Conservation (phyloP, 1,140 invertebrate genomes). For the Cydia splendana region DNA sequence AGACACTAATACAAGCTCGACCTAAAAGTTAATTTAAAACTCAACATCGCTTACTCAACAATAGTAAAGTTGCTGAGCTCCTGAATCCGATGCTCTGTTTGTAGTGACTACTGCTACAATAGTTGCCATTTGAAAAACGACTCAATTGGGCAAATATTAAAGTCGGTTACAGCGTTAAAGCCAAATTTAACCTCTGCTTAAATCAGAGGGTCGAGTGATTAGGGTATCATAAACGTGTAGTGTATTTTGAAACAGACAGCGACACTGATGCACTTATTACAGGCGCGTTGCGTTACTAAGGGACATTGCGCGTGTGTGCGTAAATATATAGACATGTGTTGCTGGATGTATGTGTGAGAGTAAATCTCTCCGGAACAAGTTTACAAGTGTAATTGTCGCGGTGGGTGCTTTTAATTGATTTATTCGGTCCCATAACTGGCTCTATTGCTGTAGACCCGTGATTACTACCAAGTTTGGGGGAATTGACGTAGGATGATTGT, state of each 20-base stretch:
- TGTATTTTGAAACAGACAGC: slow-evolving; percentile 51
- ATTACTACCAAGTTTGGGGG: slow-evolving; percentile 44
- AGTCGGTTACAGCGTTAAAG: background rate
- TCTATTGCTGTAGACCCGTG: slow-evolving; percentile 38
- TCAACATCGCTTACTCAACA: slow-evolving; percentile 47
- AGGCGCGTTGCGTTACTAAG: slow-evolving; percentile 38
- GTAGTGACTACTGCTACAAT: slow-evolving; percentile 38
- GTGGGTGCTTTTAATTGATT: slow-evolving; percentile 63
- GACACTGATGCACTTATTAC: slow-evolving; percentile 55
- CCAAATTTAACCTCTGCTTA: slow-evolving; percentile 29
- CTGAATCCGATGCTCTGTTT: slow-evolving; percentile 46
- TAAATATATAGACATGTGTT: too few relatives aligned
- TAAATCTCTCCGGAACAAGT: slow-evolving; percentile 53
- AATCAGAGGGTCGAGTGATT: slow-evolving; percentile 60
- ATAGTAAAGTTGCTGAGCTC: slow-evolving; percentile 53
- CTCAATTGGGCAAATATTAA: background rate
- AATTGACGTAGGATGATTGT: slow-evolving; percentile 36
- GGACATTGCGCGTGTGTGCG: slow-evolving; percentile 39
- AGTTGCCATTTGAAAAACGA: background rate
- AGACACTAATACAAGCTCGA: slow-evolving; percentile 14
- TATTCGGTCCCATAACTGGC: slow-evolving; percentile 45
- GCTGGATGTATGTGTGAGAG: slow-evolving; percentile 35
- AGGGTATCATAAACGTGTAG: slow-evolving; percentile 60
- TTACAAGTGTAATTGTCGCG: slow-evolving; percentile 61
- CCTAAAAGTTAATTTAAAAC: slow-evolving; percentile 53